Base-by-base conservation (phyloP, 2,113 vertebrate species). In the Lipophrys pholis region DNA sequence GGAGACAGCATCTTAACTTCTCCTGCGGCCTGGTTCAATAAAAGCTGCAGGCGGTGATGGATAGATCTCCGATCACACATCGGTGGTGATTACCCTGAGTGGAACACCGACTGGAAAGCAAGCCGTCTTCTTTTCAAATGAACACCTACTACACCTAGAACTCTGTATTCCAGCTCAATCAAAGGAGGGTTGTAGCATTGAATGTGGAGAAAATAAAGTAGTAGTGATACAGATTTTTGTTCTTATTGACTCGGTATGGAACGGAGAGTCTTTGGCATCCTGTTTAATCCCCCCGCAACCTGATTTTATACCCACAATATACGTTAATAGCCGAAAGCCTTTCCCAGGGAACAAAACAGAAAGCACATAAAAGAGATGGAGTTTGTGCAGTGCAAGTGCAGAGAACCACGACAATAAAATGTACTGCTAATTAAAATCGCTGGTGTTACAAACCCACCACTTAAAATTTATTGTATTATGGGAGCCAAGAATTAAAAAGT, bases 381-480 rank as follows among this genome's bases (percentile, higher is more conserved):
- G 51, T 80, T 81, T 75, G 60, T 63, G 45, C 60, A 73, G 41
- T 14, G 36, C 39, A 58, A 73, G 39, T 40, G 51, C 56, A 62
- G 59, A 70, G 54, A 54, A 48, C 30, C 11, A 39, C 65, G 50
- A 72, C 54, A 83, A 80, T 78, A 74, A 81, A 78, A 73, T 30
- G 72, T 66, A 41, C 7, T 14, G 75, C 83, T 88, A 90, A 88
- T 90, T 88, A 87, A 90, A 89, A 84, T 76, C 14, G 41, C 76
- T 80, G 10, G 7, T 40, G 78, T 63, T 74, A 67, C 81, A 80
- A 88, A 85, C 38, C 38, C 59, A 51, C 71, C 71, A 81, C 56
- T 80, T 89, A 76, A 83, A 89, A 80, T 78, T 43, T 73, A 87
- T 81, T 65, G 68, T 73, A 58, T 74, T 76, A 83, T 80, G 78